phyloP scores from a whole-genome alignment of 2,797 vertebrate genomes.

The Chrysocyon brachyurus region DNA sequence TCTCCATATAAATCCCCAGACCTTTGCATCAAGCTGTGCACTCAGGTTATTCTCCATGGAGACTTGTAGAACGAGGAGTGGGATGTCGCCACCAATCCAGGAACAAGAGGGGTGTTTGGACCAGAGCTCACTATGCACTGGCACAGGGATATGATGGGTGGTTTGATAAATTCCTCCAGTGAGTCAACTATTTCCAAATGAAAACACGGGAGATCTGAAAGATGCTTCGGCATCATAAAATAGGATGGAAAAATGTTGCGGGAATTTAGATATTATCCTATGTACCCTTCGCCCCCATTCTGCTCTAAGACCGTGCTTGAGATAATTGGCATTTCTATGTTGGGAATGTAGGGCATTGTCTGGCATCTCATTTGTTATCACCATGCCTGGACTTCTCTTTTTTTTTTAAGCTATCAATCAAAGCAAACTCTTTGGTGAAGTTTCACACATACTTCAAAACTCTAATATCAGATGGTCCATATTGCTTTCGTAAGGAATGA shows the following conservation, averaged over 20 bases:
- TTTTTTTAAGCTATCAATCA: not conserved
- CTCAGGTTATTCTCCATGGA: accelerated
- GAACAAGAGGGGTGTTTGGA: not conserved
- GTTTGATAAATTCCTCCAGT: not conserved
- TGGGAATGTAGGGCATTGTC: accelerated
- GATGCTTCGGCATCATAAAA: not conserved
- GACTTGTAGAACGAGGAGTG: not conserved
- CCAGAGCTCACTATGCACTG: not conserved
- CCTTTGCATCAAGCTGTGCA: too few relatives aligned
- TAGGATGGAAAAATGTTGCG: accelerated
- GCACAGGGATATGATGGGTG: accelerated
- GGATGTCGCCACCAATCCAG: too few relatives aligned
- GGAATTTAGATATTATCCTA: not conserved
- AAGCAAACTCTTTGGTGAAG: not conserved
- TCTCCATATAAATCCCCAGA: not conserved
- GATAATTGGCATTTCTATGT: not conserved
- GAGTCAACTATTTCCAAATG: not conserved
- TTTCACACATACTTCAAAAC: not conserved
- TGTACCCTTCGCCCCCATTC: accelerated
- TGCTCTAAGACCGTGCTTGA: not conserved
- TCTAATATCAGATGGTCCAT: not conserved
- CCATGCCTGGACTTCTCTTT: too few relatives aligned
- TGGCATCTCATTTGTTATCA: not conserved
- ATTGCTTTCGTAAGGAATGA: not conserved
- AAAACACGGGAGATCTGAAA: not conserved